These are phyloP conservation scores for Euthynnus affinis DNA, from an alignment of 2,797 vertebrate species.

Conservation along the genomic window DNA sequence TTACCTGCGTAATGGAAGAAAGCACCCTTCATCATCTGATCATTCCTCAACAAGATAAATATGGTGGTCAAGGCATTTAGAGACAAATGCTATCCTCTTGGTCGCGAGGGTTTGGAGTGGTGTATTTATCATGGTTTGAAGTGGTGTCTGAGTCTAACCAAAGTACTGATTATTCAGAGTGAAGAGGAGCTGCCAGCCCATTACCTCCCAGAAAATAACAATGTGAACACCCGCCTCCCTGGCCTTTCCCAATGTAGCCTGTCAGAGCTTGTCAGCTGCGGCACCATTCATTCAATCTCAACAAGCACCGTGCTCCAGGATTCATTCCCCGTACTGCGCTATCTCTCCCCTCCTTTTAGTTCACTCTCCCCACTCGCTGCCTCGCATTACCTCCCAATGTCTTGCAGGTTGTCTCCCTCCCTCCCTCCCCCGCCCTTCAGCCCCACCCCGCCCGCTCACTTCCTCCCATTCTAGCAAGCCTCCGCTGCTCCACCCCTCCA, in stretches of 20 bases:
- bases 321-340: conserved; percentile 71
- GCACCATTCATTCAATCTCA: conserved; percentile 83
- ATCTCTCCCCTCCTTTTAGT: conserved; percentile 65
- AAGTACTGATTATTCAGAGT: conserved; percentile 86
- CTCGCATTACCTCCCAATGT: conserved; percentile 71
- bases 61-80: conserved; percentile 82
- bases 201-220: conserved; percentile 81
- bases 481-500: conserved; percentile 78
- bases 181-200: conserved; percentile 84
- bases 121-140: conserved; percentile 87
- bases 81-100: conserved; percentile 78
- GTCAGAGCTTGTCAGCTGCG: conserved; percentile 82
- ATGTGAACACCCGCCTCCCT: conserved; percentile 78
- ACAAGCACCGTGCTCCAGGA: conserved; percentile 75
- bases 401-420: conserved; percentile 68
- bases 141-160: conserved; percentile 83
- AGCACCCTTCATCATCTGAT: conserved; percentile 81
- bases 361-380: conserved; percentile 57
- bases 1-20: conserved; percentile 77
- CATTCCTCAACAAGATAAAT: conserved; percentile 87
- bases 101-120: conserved; percentile 79
- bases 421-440: background rate
- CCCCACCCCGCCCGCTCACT: conserved; percentile 70
- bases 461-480: conserved; percentile 72
- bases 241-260: conserved; percentile 71